Conservation (phyloP, 2,797 vertebrate genomes). For the Chiroxiphia lanceolata region DNA sequence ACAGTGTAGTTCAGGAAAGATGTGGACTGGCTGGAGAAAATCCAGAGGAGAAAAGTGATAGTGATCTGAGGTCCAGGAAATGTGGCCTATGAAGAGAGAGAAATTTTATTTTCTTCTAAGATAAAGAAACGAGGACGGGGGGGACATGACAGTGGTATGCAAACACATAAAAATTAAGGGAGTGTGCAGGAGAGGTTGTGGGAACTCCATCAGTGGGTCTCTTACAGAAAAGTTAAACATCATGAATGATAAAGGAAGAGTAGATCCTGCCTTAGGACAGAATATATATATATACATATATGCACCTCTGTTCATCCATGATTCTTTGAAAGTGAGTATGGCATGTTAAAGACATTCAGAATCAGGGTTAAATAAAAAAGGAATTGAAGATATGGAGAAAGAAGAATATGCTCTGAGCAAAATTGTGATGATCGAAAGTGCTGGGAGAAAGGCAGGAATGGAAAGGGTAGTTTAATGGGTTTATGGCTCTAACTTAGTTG, state of each 20-base stretch:
- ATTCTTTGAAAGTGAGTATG: background rate
- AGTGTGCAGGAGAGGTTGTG: fast-evolving
- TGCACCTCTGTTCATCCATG: background rate
- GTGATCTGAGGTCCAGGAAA: background rate
- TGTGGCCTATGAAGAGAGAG: background rate
- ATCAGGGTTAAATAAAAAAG: background rate
- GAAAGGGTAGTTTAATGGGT: background rate
- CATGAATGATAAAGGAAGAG: background rate
- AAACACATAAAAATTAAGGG: background rate
- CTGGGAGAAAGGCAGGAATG: background rate
- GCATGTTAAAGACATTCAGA: background rate
- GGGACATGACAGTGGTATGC: fast-evolving
- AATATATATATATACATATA: background rate
- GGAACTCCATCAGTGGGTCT: background rate
- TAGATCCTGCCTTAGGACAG: background rate
- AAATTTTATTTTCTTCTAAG: background rate
- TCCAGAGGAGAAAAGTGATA: background rate
- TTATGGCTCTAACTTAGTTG: background rate
- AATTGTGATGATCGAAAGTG: background rate
- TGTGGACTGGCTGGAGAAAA: background rate
- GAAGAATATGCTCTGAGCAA: background rate
- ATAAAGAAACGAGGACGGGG: background rate
- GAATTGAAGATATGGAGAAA: background rate
- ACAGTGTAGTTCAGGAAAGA: background rate
- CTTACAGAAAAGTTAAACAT: background rate